These are phyloP conservation scores for Stenolophus ochropezus DNA, from an alignment of 2,888 invertebrate species.

Conservation along the genomic window DNA sequence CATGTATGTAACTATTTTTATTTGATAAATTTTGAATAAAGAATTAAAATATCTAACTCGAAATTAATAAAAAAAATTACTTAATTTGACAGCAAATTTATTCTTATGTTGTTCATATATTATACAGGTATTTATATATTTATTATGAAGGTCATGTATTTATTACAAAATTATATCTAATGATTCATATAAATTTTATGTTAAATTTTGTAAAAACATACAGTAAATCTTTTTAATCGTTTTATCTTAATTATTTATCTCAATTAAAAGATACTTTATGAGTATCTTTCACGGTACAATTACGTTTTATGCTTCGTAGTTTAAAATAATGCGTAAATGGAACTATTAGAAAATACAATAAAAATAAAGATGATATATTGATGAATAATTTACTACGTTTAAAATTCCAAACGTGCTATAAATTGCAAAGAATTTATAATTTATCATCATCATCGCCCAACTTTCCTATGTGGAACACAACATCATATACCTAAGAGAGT, in stretches of 20 bases:
- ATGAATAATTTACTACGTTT: constrained; percentile 16
- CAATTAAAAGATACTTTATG: background rate
- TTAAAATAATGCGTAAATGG: constrained; percentile 15
- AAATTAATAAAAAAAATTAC: too few species aligned
- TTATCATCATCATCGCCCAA: too few species aligned
- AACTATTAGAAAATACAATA: background rate
- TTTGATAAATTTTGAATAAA: too few species aligned
- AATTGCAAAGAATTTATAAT: background rate
- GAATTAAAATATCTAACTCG: too few species aligned
- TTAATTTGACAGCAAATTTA: too few species aligned
- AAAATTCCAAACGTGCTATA: background rate
- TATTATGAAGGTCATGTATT: constrained; percentile 28
- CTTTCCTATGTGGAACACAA: too few species aligned
- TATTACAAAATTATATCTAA: constrained; percentile 4
- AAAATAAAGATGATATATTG: constrained; percentile 32
- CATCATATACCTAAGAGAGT: too few species aligned
- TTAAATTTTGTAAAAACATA: background rate
- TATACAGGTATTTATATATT: background rate
- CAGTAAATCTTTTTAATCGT: background rate
- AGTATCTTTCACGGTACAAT: constrained; percentile 3
- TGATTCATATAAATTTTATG: background rate
- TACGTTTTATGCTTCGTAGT: background rate
- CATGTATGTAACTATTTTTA: too few species aligned
- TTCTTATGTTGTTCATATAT: background rate
- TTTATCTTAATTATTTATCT: background rate